phyloP scores from a whole-genome alignment of 1,140 invertebrate species.

The Berghia stephanieae region DNA sequence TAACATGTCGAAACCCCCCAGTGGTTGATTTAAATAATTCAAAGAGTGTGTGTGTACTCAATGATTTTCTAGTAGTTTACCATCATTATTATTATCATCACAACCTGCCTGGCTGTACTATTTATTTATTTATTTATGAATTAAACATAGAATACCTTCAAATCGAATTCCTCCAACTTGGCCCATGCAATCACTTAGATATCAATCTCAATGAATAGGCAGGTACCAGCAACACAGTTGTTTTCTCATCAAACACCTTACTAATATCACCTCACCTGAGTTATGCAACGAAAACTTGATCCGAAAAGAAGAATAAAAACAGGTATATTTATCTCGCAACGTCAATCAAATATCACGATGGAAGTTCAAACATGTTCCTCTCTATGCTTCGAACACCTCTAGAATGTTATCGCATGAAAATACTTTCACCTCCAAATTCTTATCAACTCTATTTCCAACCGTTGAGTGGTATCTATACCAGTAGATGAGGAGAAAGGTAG shows the following conservation, averaged over 20 bases:
- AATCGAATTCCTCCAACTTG: background rate
- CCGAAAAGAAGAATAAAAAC: too few species aligned
- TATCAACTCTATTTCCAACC: too few species aligned
- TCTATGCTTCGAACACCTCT: too few species aligned
- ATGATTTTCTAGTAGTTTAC: background rate
- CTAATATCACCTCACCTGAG: background rate
- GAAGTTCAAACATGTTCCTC: too few species aligned
- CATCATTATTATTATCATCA: constrained; percentile 9
- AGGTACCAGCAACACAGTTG: background rate
- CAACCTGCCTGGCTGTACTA: too few species aligned
- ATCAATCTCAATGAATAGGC: background rate
- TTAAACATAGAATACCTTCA: background rate
- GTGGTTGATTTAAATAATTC: background rate
- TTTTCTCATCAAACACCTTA: background rate
- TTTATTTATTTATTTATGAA: constrained; percentile 5
- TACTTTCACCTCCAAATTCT: too few species aligned
- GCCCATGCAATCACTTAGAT: background rate
- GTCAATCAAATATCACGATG: too few species aligned
- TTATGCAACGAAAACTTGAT: background rate
- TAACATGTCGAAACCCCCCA: background rate
- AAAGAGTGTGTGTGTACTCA: background rate
- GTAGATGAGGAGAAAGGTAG: too few species aligned
- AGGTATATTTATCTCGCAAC: too few species aligned
- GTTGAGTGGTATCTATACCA: too few species aligned
- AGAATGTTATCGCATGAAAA: too few species aligned